Conservation (phyloP, 2,113 vertebrate species). For the Hucho hucho region DNA sequence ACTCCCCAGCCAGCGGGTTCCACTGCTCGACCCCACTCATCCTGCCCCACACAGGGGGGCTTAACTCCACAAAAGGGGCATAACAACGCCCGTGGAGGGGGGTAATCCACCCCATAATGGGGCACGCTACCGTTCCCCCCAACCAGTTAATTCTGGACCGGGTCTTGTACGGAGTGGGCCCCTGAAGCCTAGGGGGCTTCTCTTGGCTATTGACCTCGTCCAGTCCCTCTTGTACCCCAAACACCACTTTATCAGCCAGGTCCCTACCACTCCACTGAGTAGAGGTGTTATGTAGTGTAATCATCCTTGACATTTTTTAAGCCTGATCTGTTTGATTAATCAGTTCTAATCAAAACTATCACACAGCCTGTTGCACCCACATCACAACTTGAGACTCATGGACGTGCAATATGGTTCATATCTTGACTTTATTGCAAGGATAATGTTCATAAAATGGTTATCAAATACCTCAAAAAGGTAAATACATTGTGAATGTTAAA, state of each 20-base stretch:
- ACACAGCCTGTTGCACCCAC: neutral
- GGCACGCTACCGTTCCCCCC: slow-evolving; percentile 26
- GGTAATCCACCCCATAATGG: slow-evolving; percentile 68
- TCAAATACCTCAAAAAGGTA: neutral
- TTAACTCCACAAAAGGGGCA: slow-evolving; percentile 74
- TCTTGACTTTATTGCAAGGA: neutral
- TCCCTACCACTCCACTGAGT: neutral
- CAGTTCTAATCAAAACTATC: neutral
- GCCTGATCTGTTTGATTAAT: neutral
- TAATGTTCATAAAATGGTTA: neutral
- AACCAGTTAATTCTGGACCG: slow-evolving; percentile 68
- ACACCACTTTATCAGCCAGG: slow-evolving; percentile 20
- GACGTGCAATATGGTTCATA: neutral
- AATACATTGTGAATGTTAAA: neutral
- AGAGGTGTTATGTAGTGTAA: neutral
- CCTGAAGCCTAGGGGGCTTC: slow-evolving; percentile 18
- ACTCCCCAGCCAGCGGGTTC: slow-evolving; percentile 72
- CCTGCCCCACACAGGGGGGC: slow-evolving; percentile 52
- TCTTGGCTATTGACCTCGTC: neutral
- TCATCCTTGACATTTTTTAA: neutral
- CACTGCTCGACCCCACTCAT: slow-evolving; percentile 38
- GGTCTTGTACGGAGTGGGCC: slow-evolving; percentile 18
- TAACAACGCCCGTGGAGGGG: slow-evolving; percentile 55
- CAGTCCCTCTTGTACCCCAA: slow-evolving; percentile 6
- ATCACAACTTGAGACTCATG: neutral